A percentile compares a stretch with the other conserved stretches of the same genome.
phyloP scores from a whole-genome alignment of 2,797 vertebrate species.

The Alcedo atthis region DNA sequence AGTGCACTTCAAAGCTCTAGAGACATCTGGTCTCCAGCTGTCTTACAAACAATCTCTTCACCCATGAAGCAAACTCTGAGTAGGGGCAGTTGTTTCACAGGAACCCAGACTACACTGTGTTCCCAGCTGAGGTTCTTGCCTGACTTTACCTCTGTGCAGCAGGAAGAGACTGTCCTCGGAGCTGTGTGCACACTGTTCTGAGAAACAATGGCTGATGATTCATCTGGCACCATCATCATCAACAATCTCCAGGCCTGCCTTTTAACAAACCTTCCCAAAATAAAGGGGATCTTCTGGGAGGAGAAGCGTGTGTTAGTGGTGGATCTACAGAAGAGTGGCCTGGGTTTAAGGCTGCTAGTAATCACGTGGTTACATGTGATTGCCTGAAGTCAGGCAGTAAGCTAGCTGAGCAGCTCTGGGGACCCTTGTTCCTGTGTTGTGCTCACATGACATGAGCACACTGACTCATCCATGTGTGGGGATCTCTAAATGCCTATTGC shows the following conservation, averaged over 20 bases:
- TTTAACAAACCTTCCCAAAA: constrained; percentile 29
- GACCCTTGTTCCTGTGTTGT: constrained; percentile 34
- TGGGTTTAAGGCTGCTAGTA: constrained; percentile 15
- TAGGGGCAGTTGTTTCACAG: constrained; percentile 44
- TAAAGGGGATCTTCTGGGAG: background rate
- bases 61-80: constrained; percentile 17
- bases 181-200: constrained; percentile 54
- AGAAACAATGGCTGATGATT: constrained; percentile 62
- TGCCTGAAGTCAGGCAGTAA: constrained; percentile 24
- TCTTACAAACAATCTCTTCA: constrained; percentile 48
- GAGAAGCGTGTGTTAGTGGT: background rate
- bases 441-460: background rate
- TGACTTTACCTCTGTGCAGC: constrained; percentile 47
- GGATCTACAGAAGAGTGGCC: constrained; percentile 2
- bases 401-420: constrained; percentile 37
- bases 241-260: background rate
- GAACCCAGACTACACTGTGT: constrained; percentile 53
- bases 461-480: constrained; percentile 35
- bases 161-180: constrained; percentile 61
- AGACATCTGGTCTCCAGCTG: constrained; percentile 36
- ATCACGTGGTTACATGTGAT: constrained; percentile 40
- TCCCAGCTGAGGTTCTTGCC: constrained; percentile 37
- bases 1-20: constrained; percentile 1
- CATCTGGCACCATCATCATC: constrained; percentile 29
- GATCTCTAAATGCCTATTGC: constrained; percentile 40